phyloP scores from a whole-genome alignment of 2,888 invertebrate species.

The Zonitis immaculata region DNA sequence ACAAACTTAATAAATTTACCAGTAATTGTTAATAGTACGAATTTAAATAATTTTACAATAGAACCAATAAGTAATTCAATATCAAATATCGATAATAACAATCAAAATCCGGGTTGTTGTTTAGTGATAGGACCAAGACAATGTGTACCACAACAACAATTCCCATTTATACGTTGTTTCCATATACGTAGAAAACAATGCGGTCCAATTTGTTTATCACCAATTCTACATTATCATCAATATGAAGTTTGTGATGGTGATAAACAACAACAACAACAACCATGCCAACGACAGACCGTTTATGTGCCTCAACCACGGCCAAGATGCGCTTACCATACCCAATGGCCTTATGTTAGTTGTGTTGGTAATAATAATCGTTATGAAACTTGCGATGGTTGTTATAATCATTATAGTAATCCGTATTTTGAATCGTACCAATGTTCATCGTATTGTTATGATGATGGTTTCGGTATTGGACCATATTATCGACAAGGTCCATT shows the following conservation, averaged over 20 bases:
- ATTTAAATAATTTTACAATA: slow-evolving; percentile 44
- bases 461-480: slow-evolving; percentile 36
- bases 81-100: neutral
- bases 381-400: slow-evolving; percentile 42
- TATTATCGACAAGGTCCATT: slow-evolving; percentile 40
- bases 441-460: slow-evolving; percentile 40
- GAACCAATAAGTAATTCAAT: slow-evolving; percentile 7
- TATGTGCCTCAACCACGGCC: slow-evolving; percentile 46
- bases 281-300: slow-evolving; percentile 37
- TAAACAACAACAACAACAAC: slow-evolving; percentile 19
- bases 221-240: slow-evolving; percentile 42
- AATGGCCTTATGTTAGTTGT: slow-evolving; percentile 41
- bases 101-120: slow-evolving; percentile 36
- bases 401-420: slow-evolving; percentile 34
- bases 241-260: slow-evolving; percentile 22
- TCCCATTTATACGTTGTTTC: slow-evolving; percentile 40
- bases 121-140: slow-evolving; percentile 44
- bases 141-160: slow-evolving; percentile 34
- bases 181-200: slow-evolving; percentile 42
- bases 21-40: slow-evolving; percentile 44
- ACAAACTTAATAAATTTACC: slow-evolving; percentile 47
- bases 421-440: slow-evolving; percentile 24
- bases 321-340: slow-evolving; percentile 38
- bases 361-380: slow-evolving; percentile 7
- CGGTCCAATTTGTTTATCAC: slow-evolving; percentile 39